Evolutionary conservation across 2,797 vertebrate species (phyloP), one percentile per base, ranked within the genome.

Genomic region (Falco naumanni): DNA sequence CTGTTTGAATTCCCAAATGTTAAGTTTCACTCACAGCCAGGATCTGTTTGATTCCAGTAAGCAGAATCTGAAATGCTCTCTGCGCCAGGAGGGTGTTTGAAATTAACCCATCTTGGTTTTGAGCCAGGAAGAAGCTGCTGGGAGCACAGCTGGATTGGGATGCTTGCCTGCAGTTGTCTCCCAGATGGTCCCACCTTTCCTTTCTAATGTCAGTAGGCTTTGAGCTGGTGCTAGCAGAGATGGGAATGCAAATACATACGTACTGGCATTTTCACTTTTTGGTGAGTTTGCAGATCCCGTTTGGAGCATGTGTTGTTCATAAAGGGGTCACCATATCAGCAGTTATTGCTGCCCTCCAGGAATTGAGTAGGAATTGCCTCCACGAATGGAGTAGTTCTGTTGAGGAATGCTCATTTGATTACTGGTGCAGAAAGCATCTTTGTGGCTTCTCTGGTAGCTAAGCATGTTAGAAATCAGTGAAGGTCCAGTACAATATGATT

Each of bases 121-220:
- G 48, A 95, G 90, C 89, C 89, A 92, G 77, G 56, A 84, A 90
- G 91, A 90, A 95, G 86, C 80, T 95, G 69, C 87, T 95, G 77
- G 91, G 94, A 91, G 50, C 83, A 43, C 89, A 94, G 74, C 85
- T 95, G 77, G 89, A 88, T 64, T 82, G 74, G 80, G 63, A 76
- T 76, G 50, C 20, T 9, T 94, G 87, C 79, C 66, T 93, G 59
- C 69, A 84, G 70, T 96, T 87, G 70, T 91, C 74, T 95, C 85
- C 59, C 76, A 90, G 77, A 93, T 90, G 59, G 59, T 88, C 54
- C 28, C 34, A 48, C 31, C 34, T 86, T 89, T 76, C 69, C 34
- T 85, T 83, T 47, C 54, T 96, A 81, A 94, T 86, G 83, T 92
- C 85, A 65, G 61, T 64, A 65, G 77, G 61, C 65, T 94, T 96